Evolutionary conservation across 2,797 vertebrate genomes (phyloP), one percentile per base, ranked within the genome.

Genomic region (Mus spretus): DNA sequence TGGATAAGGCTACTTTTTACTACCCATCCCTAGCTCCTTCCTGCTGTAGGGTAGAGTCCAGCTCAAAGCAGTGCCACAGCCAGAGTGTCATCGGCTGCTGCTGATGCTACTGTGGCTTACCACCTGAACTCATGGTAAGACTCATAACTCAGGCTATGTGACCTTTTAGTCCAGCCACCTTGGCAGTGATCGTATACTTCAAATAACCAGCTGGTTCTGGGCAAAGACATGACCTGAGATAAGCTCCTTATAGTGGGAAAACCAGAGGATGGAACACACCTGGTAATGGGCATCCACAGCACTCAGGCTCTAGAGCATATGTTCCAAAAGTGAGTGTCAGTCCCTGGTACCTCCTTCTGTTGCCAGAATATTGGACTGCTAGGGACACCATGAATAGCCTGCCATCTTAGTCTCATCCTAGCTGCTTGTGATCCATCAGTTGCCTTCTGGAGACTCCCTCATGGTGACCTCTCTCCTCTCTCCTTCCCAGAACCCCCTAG

Each of bases 151-250:
- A 97, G 90, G 99, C 99, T 0, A 99, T 99, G 50, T 99, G 99
- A 93, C 99, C 99, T 97, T 98, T 98, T 20, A 99, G 98, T 87
- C 99, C 99, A 20, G 99, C 98, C 0, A 99, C 99, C 98, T 98
- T 99, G 72, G 98, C 96, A 97, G 99, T 99, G 0, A 99, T 99
- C 1, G 99, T 99, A 94, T 99, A 99, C 97, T 99, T 99, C 99
- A 99, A 98, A 99, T 97, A 9, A 99, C 98, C 9, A 99, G 98
- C 93, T 99, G 99, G 97, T 99, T 99, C 97, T 99, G 99, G 82
- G 99, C 98, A 98, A 99, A 99, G 91, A 99, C 99, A 24, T 99
- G 99, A 55, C 99, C 99, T 28, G 99, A 99, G 57, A 99, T 98
- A 22, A 99, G 98, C 96, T 99, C 99, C 96, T 99, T 99, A 97